Evolutionary conservation across 1,140 invertebrate species (phyloP), one percentile per base, ranked within the genome.

Genomic region (Scaptodrosophila lebanonensis): DNA sequence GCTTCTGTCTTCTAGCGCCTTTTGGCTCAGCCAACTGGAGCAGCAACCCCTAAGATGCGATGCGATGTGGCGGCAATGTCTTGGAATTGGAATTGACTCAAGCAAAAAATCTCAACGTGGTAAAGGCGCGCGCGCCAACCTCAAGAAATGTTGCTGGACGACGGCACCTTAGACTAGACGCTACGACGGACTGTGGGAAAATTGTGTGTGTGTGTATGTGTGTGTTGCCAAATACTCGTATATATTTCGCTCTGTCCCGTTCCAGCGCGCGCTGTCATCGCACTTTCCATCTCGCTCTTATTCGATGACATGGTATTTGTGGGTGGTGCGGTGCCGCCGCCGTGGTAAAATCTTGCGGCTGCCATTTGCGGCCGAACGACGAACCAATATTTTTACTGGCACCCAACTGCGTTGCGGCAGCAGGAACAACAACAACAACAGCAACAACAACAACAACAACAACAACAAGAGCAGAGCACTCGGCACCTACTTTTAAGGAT

Each of bases 351-450:
- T 69, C 64, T 85, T 85, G 83, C 64, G 83, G 83, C 83, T 76
- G 67, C 70, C 83, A 85, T 85, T 85, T 85, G 83, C 54, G 83
- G 83, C 83, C 63, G 69, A 54, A 66, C 68, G 71, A 76, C 61
- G 76, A 69, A 51, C 58, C 64, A 64, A 76, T 69, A 62, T 62
- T 56, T 53, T 32, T 16, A 33, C 32, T 32, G 53, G 25, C 33
- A 9, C 36, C 25, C 1, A 2, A 29, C 0, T 12, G 4, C 40
- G 22, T 13, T 27, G 16, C 1, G n/a, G n/a, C 12, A 30, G 15
- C n/a, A 42, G 17, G 36, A 42, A n/a, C 25, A 16, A n/a, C n/a
- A n/a, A n/a, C n/a, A n/a, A n/a, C n/a, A n/a, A n/a, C n/a, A n/a
- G n/a, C n/a, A n/a, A n/a, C n/a, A n/a, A n/a, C n/a, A n/a, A n/a